A percentile compares a stretch with the other conserved stretches of the same genome.
phyloP scores from a whole-genome alignment of 2,797 vertebrate species.

The Onychomys arenicola region DNA sequence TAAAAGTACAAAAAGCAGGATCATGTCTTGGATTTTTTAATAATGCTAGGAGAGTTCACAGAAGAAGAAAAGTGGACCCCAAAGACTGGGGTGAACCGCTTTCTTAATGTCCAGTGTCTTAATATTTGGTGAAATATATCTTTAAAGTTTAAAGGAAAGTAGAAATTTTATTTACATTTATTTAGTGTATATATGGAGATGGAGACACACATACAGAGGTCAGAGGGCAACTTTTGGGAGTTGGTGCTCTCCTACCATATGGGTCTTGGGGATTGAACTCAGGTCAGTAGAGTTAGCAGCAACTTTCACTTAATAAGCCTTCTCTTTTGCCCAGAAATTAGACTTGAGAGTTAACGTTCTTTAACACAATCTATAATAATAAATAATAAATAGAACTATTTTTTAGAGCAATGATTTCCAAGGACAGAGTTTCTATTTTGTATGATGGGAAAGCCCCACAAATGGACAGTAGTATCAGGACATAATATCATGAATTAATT shows the following conservation, averaged over 20 bases:
- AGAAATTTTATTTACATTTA: constrained; percentile 82
- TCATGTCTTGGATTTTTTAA: constrained; percentile 88
- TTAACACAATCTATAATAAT: background rate
- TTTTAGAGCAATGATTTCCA: too few relatives aligned
- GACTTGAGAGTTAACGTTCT: background rate
- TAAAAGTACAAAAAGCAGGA: constrained; percentile 91
- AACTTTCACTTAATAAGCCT: background rate
- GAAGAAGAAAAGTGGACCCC: constrained; percentile 90
- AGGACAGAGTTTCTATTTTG: too few relatives aligned
- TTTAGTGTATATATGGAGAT: background rate
- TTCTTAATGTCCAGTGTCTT: constrained; percentile 98
- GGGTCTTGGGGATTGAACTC: background rate
- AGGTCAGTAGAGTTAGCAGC: background rate
- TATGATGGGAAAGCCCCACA: too few relatives aligned
- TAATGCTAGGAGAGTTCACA: constrained; percentile 92
- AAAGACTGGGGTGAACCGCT: constrained; percentile 93
- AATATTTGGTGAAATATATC: constrained; percentile 91
- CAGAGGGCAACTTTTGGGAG: background rate
- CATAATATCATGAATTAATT: too few relatives aligned
- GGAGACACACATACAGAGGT: background rate
- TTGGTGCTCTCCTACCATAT: background rate
- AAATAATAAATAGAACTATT: background rate
- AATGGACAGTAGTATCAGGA: too few relatives aligned
- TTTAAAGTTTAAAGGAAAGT: constrained; percentile 84
- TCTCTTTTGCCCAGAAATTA: background rate